These are phyloP conservation scores for Sylvia borin DNA, from an alignment of 2,797 vertebrate genomes.

Conservation along the genomic window DNA sequence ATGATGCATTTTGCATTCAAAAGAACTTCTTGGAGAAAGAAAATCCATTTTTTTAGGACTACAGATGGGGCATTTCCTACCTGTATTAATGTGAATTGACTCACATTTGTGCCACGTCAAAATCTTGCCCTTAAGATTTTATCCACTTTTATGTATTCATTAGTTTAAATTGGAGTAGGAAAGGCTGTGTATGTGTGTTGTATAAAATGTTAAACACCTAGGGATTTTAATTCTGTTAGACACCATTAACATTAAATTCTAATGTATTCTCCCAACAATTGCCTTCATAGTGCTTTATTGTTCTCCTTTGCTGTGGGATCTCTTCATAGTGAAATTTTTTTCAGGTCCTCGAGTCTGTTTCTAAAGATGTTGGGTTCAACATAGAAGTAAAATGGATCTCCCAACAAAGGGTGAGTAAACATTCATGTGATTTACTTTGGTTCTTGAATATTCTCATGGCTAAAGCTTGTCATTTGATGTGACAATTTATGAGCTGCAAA, in stretches of 20 bases:
- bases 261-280: background rate
- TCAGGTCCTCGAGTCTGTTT: conserved; percentile 91
- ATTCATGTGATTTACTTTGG: background rate
- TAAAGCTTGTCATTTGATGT: background rate
- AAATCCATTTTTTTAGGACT: background rate
- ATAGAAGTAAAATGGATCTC: conserved; percentile 98
- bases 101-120: background rate
- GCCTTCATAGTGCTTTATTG: background rate
- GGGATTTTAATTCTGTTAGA: background rate
- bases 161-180: background rate
- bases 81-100: background rate
- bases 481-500: background rate
- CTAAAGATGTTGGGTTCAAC: conserved; percentile 93
- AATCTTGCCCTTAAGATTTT: background rate
- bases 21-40: background rate
- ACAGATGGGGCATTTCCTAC: background rate
- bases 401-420: conserved; percentile 86
- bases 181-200: background rate
- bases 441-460: background rate
- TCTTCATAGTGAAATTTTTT: background rate
- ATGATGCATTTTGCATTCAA: background rate
- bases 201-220: background rate
- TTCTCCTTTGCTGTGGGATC: background rate
- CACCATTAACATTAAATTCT: background rate
- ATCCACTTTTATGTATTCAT: background rate